Evolutionary conservation across 2,797 vertebrate species (phyloP).

Genomic region (Gymnopithys bicolor): DNA sequence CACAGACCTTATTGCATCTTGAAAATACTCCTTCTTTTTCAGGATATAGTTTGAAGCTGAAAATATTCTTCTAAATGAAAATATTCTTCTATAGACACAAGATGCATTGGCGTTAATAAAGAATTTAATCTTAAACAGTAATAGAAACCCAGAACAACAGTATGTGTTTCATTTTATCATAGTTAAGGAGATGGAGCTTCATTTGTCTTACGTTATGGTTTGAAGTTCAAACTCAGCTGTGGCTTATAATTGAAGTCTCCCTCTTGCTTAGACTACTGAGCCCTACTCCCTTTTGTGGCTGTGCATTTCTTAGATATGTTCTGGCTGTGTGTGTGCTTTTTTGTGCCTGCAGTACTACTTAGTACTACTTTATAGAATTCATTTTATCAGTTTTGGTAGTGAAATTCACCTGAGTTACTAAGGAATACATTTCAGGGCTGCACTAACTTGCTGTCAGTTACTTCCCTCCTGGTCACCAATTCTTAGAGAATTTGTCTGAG

Average conservation of each 20-base stretch:
- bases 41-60: background rate
- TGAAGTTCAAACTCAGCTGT: background rate
- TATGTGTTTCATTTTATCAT: background rate
- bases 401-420: background rate
- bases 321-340: fast-evolving
- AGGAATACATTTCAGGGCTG: background rate
- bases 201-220: background rate
- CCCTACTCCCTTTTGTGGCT: background rate
- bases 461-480: background rate
- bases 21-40: background rate
- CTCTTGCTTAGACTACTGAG: background rate
- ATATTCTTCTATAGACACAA: background rate
- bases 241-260: background rate
- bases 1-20: background rate
- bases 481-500: background rate
- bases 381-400: background rate
- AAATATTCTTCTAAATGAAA: background rate
- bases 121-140: background rate
- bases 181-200: background rate
- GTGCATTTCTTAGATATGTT: background rate
- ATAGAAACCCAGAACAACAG: background rate
- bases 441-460: background rate
- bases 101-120: background rate
- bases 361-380: background rate
- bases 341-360: background rate